Evolutionary conservation across 1,140 invertebrate species (phyloP).

Genomic region (Polypedilum pembai): DNA sequence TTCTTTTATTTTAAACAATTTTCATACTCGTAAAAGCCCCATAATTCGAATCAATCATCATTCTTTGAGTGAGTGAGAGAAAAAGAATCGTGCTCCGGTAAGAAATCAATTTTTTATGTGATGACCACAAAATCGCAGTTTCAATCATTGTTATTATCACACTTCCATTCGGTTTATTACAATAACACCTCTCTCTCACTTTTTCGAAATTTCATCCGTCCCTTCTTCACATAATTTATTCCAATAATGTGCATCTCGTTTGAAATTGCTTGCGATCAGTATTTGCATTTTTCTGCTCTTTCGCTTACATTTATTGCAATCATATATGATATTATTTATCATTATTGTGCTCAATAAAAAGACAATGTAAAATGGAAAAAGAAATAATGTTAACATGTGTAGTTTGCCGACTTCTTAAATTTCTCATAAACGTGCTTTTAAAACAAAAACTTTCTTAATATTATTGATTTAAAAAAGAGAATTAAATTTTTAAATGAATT

Average conservation of each 20-base stretch:
- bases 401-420: no score
- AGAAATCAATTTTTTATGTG: not conserved
- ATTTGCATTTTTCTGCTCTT: conserved; percentile 1
- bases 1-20: not conserved
- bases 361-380: no score
- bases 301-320: no score
- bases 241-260: not conserved
- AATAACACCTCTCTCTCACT: not conserved
- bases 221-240: no score
- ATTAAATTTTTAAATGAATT: no score
- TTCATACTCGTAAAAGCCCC: not conserved
- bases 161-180: conserved; percentile 11
- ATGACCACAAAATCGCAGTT: conserved; percentile 14
- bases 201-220: not conserved
- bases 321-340: no score
- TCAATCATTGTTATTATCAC: conserved; percentile 22
- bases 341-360: no score
- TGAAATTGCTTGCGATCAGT: not conserved
- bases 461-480: no score
- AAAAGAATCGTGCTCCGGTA: not conserved
- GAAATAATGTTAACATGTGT: no score
- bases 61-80: not conserved
- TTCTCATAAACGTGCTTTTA: no score
- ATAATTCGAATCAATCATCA: conserved; percentile 24
- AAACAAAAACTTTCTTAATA: no score